Evolutionary conservation across 2,797 vertebrate genomes (phyloP).

Genomic region (Xiphophorus birchmanni): DNA sequence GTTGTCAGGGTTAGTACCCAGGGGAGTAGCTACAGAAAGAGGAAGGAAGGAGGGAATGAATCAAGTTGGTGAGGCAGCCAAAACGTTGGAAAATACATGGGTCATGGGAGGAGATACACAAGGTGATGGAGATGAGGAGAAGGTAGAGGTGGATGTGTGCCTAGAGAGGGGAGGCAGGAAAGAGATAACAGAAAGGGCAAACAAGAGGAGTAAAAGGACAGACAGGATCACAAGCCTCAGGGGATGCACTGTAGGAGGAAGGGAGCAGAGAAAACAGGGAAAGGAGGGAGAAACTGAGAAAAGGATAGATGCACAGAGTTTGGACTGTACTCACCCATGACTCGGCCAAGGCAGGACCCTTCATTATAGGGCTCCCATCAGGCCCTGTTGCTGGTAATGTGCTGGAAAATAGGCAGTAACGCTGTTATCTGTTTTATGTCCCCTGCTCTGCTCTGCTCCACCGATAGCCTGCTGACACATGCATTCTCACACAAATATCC

Average conservation of each 20-base stretch:
- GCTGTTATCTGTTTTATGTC: slow-evolving; percentile 74
- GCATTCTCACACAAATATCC: slow-evolving; percentile 13
- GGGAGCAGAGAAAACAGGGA: slow-evolving; percentile 6
- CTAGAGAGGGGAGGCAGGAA: slow-evolving; percentile 5
- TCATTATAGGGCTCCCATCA: slow-evolving; percentile 75
- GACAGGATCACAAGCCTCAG: slow-evolving; percentile 37
- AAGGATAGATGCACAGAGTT: slow-evolving; percentile 63
- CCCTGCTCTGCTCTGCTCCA: slow-evolving; percentile 24
- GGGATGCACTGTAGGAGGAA: slow-evolving; percentile 42
- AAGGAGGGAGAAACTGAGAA: slow-evolving; percentile 41
- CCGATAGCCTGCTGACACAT: slow-evolving; percentile 41
- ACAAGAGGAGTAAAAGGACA: slow-evolving; percentile 28
- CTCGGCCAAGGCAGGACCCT: slow-evolving; percentile 70
- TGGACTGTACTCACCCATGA: slow-evolving; percentile 71
- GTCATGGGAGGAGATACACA: slow-evolving; percentile 31
- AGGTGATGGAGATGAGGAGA: slow-evolving; percentile 24
- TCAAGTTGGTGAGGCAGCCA: slow-evolving; percentile 20
- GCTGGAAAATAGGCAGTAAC: slow-evolving; percentile 77
- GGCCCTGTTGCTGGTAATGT: slow-evolving; percentile 75
- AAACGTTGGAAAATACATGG: slow-evolving; percentile 27
- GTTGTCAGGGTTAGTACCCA: slow-evolving; percentile 59
- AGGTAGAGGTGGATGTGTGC: slow-evolving; percentile 18
- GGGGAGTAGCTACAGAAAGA: slow-evolving; percentile 22
- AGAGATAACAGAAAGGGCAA: slow-evolving; percentile 30
- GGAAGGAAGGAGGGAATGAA: slow-evolving; percentile 21